phyloP scores from a whole-genome alignment of 2,797 vertebrate genomes.

The Characodon lateralis region DNA sequence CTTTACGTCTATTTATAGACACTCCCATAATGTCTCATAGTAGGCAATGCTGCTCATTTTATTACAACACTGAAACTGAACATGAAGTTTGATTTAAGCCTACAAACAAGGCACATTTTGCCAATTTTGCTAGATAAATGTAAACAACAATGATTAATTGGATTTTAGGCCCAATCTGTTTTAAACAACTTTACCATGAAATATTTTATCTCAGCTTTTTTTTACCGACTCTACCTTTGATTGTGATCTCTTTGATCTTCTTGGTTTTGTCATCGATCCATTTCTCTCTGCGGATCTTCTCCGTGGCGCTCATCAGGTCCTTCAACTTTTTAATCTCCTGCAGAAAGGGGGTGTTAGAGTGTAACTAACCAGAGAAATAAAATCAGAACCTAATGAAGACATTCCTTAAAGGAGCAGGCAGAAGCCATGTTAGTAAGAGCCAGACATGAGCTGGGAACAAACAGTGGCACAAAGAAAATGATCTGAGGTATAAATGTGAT shows the following conservation, averaged over 20 bases:
- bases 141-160: neutral
- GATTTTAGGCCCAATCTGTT: neutral
- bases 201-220: neutral
- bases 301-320: constrained; percentile 91
- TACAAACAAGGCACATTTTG: neutral
- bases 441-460: neutral
- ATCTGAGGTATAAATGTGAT: constrained; percentile 2
- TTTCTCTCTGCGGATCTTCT: constrained; percentile 92
- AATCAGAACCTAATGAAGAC: neutral
- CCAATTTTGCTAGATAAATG: neutral
- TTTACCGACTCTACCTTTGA: constrained; percentile 85
- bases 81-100: no score
- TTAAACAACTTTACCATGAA: neutral
- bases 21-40: no score
- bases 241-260: constrained; percentile 96
- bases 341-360: neutral
- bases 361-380: neutral
- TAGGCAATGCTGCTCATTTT: no score
- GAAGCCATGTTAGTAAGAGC: neutral
- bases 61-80: no score
- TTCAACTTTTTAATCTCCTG: constrained; percentile 96
- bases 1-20: no score
- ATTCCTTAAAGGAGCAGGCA: neutral
- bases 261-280: constrained; percentile 97
- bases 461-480: neutral